These are phyloP conservation scores for Bactericera cockerelli DNA, from an alignment of 1,140 invertebrate genomes.

Conservation along the genomic window DNA sequence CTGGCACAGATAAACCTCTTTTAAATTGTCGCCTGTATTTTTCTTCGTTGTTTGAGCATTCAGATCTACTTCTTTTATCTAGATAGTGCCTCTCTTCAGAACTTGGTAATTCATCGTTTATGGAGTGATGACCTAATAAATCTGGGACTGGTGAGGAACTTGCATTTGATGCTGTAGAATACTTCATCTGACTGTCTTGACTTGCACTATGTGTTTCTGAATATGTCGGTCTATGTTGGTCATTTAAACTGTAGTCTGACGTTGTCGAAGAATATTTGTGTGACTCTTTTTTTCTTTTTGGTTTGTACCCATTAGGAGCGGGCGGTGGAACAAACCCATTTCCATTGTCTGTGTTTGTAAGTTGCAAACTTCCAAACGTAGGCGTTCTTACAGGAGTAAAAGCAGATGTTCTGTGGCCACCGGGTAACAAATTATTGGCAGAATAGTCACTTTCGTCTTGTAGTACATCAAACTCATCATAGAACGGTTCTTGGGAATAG, in stretches of 20 bases:
- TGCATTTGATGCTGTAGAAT: slow-evolving; percentile 46
- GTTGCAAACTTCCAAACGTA: slow-evolving; percentile 19
- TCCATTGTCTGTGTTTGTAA: slow-evolving; percentile 20
- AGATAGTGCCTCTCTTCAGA: background rate
- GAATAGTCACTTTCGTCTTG: slow-evolving; percentile 7
- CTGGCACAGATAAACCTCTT: slow-evolving; percentile 28
- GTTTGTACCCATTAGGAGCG: slow-evolving; percentile 30
- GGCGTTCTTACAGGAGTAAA: slow-evolving; percentile 34
- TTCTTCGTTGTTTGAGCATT: slow-evolving; percentile 3
- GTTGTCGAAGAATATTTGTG: background rate
- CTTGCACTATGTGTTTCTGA: slow-evolving; percentile 53
- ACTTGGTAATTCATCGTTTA: background rate
- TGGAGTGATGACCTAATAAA: slow-evolving; percentile 45
- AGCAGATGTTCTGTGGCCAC: slow-evolving; percentile 32
- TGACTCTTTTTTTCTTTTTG: slow-evolving; percentile 26
- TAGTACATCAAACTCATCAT: slow-evolving; percentile 13
- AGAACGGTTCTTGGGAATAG: slow-evolving; percentile 12
- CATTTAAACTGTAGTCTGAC: slow-evolving; percentile 31
- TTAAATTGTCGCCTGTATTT: slow-evolving; percentile 18
- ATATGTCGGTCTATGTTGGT: slow-evolving; percentile 51
- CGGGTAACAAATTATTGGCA: slow-evolving; percentile 26
- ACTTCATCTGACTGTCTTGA: slow-evolving; percentile 47
- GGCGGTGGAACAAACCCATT: slow-evolving; percentile 33
- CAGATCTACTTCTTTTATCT: slow-evolving; percentile 26
- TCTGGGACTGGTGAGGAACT: slow-evolving; percentile 39